Conservation (phyloP, 2,797 vertebrate species). For the Octomys mimax region DNA sequence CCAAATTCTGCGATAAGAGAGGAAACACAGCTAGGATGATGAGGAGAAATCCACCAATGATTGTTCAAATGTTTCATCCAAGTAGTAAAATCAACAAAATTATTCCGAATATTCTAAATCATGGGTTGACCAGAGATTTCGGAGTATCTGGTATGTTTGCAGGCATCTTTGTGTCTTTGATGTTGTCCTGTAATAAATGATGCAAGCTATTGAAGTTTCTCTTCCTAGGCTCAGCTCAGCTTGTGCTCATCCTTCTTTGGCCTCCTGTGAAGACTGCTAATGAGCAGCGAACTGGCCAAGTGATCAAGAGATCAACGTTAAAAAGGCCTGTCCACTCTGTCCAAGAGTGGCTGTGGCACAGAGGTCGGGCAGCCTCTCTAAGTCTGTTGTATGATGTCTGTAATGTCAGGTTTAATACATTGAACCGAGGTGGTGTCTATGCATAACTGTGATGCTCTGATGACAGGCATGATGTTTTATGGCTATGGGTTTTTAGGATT, state of each 20-base stretch:
- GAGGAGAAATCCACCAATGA: constrained; percentile 29
- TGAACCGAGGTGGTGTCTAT: background rate
- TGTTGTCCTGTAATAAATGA: background rate
- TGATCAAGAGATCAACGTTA: background rate
- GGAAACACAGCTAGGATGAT: background rate
- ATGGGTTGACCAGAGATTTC: background rate
- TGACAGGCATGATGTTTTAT: constrained; percentile 62
- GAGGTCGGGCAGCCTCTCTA: background rate
- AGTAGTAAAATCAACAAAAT: background rate
- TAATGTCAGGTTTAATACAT: background rate
- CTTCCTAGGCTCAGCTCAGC: background rate
- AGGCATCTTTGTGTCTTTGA: background rate
- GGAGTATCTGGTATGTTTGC: background rate
- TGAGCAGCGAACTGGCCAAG: background rate
- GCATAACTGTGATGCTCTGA: constrained; percentile 62
- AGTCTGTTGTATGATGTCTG: background rate
- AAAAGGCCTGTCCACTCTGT: background rate
- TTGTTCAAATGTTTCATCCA: background rate
- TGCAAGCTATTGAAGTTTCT: background rate
- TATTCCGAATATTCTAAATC: background rate
- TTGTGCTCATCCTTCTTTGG: background rate
- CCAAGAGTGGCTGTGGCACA: background rate
- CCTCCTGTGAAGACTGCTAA: background rate
- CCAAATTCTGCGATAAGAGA: background rate
- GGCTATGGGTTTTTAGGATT: constrained; percentile 63